Evolutionary conservation across 2,113 vertebrate species (phyloP).

Genomic region (Motacilla tschutschensis): DNA sequence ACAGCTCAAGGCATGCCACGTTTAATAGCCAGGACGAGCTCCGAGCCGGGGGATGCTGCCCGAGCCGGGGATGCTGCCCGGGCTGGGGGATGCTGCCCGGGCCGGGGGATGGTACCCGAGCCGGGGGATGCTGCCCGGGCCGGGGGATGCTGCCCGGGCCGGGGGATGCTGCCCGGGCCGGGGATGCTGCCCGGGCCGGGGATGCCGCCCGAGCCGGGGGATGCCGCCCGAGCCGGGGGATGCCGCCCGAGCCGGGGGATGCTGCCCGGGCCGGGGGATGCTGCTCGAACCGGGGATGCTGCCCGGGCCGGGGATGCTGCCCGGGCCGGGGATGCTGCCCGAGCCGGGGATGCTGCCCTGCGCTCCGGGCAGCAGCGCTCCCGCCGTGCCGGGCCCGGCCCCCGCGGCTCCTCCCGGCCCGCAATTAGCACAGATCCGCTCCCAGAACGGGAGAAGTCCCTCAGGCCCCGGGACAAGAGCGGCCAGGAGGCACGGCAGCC

Average conservation of each 20-base stretch:
- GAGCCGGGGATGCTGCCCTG: too few relatives aligned
- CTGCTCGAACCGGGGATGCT: too few relatives aligned
- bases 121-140: too few relatives aligned
- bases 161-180: too few relatives aligned
- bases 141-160: rapidly evolving
- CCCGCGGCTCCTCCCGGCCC: neutral
- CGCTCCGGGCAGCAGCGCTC: rapidly evolving
- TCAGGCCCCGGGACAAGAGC: neutral
- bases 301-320: too few relatives aligned
- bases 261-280: neutral
- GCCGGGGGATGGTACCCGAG: too few relatives aligned
- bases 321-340: too few relatives aligned
- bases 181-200: too few relatives aligned
- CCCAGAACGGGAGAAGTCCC: slow-evolving; percentile 17
- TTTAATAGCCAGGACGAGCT: rapidly evolving
- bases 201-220: too few relatives aligned
- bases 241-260: neutral
- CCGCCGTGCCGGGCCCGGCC: neutral
- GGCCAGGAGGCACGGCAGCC: slow-evolving; percentile 19
- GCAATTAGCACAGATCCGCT: neutral
- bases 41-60: neutral
- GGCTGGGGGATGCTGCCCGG: rapidly evolving
- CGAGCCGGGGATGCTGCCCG: neutral
- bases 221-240: neutral
- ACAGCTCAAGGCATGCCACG: rapidly evolving